phyloP scores from a whole-genome alignment of 1,140 invertebrate genomes.

The Camponotus floridanus region DNA sequence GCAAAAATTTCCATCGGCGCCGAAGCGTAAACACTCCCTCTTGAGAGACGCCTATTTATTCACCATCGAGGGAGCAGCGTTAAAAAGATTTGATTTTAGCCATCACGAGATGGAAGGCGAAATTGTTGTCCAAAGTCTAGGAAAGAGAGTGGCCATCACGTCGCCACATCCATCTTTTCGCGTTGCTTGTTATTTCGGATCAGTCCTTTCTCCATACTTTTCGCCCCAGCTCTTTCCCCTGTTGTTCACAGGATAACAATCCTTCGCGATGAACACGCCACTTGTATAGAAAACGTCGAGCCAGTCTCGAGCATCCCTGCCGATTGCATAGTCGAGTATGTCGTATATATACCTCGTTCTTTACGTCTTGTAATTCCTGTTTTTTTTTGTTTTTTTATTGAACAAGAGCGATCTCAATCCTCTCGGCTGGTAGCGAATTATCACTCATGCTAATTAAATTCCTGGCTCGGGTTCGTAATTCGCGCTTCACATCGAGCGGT shows the following conservation, averaged over 20 bases:
- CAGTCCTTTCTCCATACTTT: not conserved
- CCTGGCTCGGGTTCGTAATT: conserved; percentile 15
- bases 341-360: not conserved
- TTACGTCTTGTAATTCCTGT: conserved; percentile 11
- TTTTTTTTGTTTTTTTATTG: conserved; percentile 6
- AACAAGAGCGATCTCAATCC: conserved; percentile 26
- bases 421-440: conserved; percentile 15
- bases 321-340: not conserved
- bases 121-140: conserved; percentile 45
- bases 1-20: conserved; percentile 34
- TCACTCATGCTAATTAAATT: conserved; percentile 51
- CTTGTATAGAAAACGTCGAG: conserved; percentile 2
- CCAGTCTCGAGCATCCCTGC: not conserved
- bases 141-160: not conserved
- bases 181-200: conserved; percentile 66
- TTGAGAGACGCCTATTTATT: conserved; percentile 22
- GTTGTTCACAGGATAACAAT: conserved; percentile 5
- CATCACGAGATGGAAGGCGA: conserved; percentile 21
- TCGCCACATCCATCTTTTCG: conserved; percentile 37
- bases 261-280: conserved; percentile 22
- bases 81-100: conserved; percentile 47
- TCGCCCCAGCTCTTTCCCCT: not conserved
- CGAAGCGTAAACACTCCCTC: conserved; percentile 25
- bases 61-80: conserved; percentile 3
- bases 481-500: conserved; percentile 7